These are phyloP conservation scores for Melikaiella ostensackeni DNA, from an alignment of 2,888 invertebrate species.

Conservation along the genomic window DNA sequence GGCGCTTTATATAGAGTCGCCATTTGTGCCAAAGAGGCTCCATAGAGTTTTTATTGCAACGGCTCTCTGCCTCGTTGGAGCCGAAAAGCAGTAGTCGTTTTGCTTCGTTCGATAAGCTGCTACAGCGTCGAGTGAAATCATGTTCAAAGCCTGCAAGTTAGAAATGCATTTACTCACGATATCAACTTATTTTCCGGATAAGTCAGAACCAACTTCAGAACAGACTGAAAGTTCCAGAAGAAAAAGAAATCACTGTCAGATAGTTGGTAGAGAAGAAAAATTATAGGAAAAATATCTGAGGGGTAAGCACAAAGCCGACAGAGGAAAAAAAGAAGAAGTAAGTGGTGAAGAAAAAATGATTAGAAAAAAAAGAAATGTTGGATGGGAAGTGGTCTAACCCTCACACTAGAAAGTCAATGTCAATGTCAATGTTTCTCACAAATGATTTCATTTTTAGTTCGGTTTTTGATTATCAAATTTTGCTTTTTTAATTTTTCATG, in stretches of 20 bases:
- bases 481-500: no score
- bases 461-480: no score
- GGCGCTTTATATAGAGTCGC: slow-evolving; percentile 2
- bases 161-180: slow-evolving; percentile 24
- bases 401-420: no score
- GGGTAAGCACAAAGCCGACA: no score
- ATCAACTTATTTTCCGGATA: slow-evolving; percentile 13
- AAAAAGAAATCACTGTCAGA: background rate
- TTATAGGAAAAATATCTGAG: background rate
- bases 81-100: slow-evolving; percentile 32
- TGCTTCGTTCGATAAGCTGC: slow-evolving; percentile 18
- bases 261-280: background rate
- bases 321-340: no score
- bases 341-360: no score
- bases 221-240: background rate
- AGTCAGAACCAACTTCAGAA: background rate
- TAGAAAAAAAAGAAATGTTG: no score
- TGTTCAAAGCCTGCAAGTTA: slow-evolving; percentile 21
- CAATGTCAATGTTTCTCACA: no score
- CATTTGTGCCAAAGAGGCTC: slow-evolving; percentile 17
- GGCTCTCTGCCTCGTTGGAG: slow-evolving; percentile 1
- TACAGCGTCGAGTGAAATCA: slow-evolving; percentile 26
- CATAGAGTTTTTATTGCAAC: slow-evolving; percentile 15
- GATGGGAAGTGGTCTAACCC: no score
- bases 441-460: no score